These are phyloP conservation scores for Anguilla marmorata DNA, from an alignment of 2,797 vertebrate genomes.

Conservation along the genomic window DNA sequence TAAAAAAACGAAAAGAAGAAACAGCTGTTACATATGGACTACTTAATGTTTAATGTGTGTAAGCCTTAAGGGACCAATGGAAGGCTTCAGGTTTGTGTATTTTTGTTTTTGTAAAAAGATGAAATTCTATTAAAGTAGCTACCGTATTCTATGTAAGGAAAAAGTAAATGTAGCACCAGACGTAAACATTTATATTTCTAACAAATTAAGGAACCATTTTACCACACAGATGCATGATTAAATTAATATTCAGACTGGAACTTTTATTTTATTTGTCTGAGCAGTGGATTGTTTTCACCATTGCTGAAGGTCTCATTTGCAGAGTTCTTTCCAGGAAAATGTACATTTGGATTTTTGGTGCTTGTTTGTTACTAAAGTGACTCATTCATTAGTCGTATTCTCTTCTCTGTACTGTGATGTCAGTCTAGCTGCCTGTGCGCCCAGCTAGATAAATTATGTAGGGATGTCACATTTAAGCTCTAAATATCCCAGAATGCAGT, in stretches of 20 bases:
- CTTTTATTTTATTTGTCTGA: slow-evolving; percentile 7
- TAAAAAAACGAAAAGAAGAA: slow-evolving; percentile 43
- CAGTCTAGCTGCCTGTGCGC: background rate
- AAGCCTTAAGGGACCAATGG: slow-evolving; percentile 78
- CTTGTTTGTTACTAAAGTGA: background rate
- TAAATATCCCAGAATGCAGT: background rate
- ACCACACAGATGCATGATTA: slow-evolving; percentile 53
- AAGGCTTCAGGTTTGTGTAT: slow-evolving; percentile 54
- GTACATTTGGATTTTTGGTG: background rate
- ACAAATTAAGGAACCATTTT: slow-evolving; percentile 50
- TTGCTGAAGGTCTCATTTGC: background rate
- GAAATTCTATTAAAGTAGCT: slow-evolving; percentile 42
- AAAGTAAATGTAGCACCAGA: slow-evolving; percentile 66
- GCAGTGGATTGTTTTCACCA: background rate
- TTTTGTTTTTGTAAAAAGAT: slow-evolving; percentile 41
- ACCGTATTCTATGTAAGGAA: slow-evolving; percentile 55
- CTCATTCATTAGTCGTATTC: background rate
- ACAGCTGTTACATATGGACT: slow-evolving; percentile 40
- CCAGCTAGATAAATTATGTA: background rate
- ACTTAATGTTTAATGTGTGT: slow-evolving; percentile 64
- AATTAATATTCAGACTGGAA: slow-evolving; percentile 18
- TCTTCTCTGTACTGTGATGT: background rate
- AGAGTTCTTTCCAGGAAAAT: background rate
- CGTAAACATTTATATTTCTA: slow-evolving; percentile 47
- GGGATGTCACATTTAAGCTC: background rate